These are phyloP conservation scores for Caenorhabditis remanei DNA, from an alignment of 1,140 invertebrate species.

Conservation along the genomic window DNA sequence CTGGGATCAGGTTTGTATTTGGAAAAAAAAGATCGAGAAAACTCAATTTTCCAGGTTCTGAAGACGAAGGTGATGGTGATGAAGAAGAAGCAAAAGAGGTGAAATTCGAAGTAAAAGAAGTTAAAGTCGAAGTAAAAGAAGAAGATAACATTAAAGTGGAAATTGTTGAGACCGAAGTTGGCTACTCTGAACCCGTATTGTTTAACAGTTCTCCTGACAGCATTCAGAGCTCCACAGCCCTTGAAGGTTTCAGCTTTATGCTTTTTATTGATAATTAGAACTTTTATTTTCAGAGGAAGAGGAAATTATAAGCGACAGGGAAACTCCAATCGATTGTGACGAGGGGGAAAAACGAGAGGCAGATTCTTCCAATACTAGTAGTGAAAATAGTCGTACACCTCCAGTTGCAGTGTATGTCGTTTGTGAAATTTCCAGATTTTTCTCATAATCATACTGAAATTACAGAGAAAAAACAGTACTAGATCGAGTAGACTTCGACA, in stretches of 20 bases:
- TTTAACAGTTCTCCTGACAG: too few species aligned
- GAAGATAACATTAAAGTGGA: too few species aligned
- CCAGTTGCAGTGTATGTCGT: not conserved
- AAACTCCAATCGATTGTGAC: too few species aligned
- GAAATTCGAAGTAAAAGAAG: not conserved
- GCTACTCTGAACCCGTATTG: too few species aligned
- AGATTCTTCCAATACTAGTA: not conserved
- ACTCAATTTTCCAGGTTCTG: not conserved
- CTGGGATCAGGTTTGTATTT: not conserved
- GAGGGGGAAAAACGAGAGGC: not conserved
- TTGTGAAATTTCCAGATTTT: too few species aligned
- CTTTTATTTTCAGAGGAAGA: too few species aligned
- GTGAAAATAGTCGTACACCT: not conserved
- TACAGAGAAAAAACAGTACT: constrained; percentile 8
- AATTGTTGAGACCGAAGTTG: too few species aligned
- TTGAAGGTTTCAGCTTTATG: too few species aligned
- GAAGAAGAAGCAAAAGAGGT: not conserved
- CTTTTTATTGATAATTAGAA: too few species aligned
- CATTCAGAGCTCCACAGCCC: too few species aligned
- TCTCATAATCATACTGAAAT: not conserved
- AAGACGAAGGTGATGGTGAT: not conserved
- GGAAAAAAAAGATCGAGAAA: not conserved
- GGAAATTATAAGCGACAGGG: too few species aligned
- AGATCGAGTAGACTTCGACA: constrained; percentile 4
- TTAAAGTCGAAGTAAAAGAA: not conserved